These are phyloP conservation scores for Bugula neritina DNA, from an alignment of 2,888 invertebrate species.

Conservation along the genomic window DNA sequence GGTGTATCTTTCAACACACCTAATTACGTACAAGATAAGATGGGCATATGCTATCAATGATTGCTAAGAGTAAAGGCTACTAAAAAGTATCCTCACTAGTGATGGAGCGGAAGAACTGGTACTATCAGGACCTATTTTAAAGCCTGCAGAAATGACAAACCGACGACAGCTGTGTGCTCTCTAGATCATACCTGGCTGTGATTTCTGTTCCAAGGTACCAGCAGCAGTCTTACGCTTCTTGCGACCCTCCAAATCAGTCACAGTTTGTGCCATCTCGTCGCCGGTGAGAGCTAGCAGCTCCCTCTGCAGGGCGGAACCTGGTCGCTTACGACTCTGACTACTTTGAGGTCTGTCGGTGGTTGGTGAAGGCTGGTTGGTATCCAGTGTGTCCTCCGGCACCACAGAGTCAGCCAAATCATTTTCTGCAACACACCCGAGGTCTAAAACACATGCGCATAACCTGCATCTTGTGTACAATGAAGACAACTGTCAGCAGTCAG, in stretches of 20 bases:
- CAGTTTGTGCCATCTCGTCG: neutral
- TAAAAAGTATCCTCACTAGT: too few species aligned
- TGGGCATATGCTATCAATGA: too few species aligned
- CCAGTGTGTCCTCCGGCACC: neutral
- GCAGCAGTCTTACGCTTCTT: slow-evolving; percentile 11
- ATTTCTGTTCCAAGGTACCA: neutral
- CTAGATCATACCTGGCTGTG: neutral
- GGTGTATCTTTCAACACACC: too few species aligned
- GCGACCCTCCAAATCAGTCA: neutral
- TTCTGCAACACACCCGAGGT: slow-evolving; percentile 7
- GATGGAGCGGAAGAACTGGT: too few species aligned
- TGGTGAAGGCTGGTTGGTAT: neutral
- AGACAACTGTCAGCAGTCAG: too few species aligned
- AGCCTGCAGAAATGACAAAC: too few species aligned
- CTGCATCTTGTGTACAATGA: too few species aligned
- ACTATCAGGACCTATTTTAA: too few species aligned
- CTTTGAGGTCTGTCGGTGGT: neutral
- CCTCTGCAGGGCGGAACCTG: slow-evolving; percentile 1
- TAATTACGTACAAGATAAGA: too few species aligned
- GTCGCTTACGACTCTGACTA: slow-evolving; percentile 24
- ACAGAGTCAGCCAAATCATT: neutral
- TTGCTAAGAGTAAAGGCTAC: too few species aligned
- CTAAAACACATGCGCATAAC: too few species aligned
- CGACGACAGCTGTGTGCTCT: too few species aligned
- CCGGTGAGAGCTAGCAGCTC: neutral